Percentiles rank a stretch among this genome's conserved stretches.
These are phyloP conservation scores for Adelges cooleyi DNA, from an alignment of 1,140 invertebrate genomes.

Conservation along the genomic window DNA sequence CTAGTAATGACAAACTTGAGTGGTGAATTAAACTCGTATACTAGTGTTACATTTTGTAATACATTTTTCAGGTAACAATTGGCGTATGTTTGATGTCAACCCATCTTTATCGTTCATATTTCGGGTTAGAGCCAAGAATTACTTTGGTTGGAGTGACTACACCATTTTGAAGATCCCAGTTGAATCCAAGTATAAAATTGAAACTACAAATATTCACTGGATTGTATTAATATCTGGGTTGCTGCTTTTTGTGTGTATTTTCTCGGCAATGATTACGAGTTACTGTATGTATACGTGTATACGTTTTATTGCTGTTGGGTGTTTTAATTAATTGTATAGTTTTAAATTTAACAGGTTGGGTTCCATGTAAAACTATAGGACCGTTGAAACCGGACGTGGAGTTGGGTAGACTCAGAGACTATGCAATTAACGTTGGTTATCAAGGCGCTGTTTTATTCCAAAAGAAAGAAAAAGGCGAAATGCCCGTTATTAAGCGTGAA, in stretches of 20 bases:
- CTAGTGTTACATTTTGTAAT: too few species aligned
- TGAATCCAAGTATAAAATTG: constrained; percentile 28
- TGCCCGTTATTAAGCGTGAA: constrained; percentile 66
- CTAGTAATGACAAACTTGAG: constrained; percentile 7
- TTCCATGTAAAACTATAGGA: constrained; percentile 1
- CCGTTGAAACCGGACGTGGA: constrained; percentile 58
- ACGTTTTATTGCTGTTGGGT: neutral
- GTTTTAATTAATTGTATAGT: neutral
- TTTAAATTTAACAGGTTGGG: neutral
- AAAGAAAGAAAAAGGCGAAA: constrained; percentile 34
- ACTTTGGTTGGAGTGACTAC: constrained; percentile 61
- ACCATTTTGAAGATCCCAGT: constrained; percentile 46
- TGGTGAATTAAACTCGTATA: too few species aligned
- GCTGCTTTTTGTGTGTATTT: neutral
- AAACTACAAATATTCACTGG: constrained; percentile 2
- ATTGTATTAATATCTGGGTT: constrained; percentile 3
- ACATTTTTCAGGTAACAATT: constrained; percentile 50
- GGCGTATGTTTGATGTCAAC: constrained; percentile 59
- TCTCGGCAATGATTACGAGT: constrained; percentile 4
- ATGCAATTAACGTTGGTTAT: constrained; percentile 72
- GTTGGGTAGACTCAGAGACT: constrained; percentile 74
- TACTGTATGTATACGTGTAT: constrained; percentile 4
- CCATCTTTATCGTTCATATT: constrained; percentile 52
- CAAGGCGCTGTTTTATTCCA: constrained; percentile 38
- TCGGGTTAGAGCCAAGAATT: constrained; percentile 63